A percentile compares a stretch with the other conserved stretches of the same genome.
Conservation (phyloP, 1,140 invertebrate genomes). For the Mesaphorura yosii region DNA sequence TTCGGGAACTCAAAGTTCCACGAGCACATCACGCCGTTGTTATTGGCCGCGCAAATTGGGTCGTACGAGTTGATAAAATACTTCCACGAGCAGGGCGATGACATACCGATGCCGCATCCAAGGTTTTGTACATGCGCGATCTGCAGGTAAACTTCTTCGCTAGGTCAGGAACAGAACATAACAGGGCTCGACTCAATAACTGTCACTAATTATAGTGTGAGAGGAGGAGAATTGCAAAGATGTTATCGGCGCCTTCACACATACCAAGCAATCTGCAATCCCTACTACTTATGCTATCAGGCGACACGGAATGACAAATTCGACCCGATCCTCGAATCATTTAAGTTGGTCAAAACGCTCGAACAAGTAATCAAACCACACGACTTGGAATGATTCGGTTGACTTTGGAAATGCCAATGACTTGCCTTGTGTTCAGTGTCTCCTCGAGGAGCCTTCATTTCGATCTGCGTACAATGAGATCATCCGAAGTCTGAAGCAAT, state of each 20-base stretch:
- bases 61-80: constrained; percentile 56
- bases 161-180: too few species aligned
- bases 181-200: too few species aligned
- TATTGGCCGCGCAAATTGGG: constrained; percentile 56
- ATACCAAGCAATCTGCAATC: constrained; percentile 51
- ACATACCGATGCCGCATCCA: background rate
- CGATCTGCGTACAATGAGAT: constrained; percentile 3
- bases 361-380: constrained; percentile 40
- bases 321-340: constrained; percentile 54
- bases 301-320: constrained; percentile 33
- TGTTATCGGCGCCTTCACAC: constrained; percentile 43
- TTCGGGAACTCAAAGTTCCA: constrained; percentile 50
- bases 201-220: too few species aligned
- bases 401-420: too few species aligned
- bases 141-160: background rate
- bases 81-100: constrained; percentile 43
- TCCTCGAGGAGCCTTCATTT: constrained; percentile 40
- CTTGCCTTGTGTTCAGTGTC: constrained; percentile 43
- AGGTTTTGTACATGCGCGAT: background rate
- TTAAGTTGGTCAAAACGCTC: constrained; percentile 47
- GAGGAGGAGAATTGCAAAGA: constrained; percentile 28
- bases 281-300: constrained; percentile 52
- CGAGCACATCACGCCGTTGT: constrained; percentile 56
- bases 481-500: constrained; percentile 33
- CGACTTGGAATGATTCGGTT: too few species aligned